Evolutionary conservation across 2,113 vertebrate species (phyloP).

Genomic region (Cranoglanis bouderius): DNA sequence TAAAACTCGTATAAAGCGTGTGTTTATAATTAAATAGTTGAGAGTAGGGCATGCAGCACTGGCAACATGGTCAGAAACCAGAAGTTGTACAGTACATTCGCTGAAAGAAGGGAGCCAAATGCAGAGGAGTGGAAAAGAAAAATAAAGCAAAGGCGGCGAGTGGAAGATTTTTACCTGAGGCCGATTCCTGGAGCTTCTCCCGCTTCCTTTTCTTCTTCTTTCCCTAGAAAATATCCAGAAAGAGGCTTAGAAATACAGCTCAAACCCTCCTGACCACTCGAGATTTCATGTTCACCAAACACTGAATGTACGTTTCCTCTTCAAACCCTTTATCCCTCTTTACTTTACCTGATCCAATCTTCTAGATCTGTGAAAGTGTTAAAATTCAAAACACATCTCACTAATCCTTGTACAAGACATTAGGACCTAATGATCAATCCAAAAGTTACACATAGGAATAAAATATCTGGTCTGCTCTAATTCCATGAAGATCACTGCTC

Average conservation of each 20-base stretch:
- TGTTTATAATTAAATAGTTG: neutral
- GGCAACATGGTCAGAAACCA: slow-evolving; percentile 1
- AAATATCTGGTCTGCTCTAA: slow-evolving; percentile 54
- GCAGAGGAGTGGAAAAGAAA: slow-evolving; percentile 19
- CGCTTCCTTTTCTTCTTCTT: slow-evolving; percentile 99
- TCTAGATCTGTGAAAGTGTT: neutral
- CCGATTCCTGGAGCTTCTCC: slow-evolving; percentile 96
- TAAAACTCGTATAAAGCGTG: neutral
- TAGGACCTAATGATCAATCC: slow-evolving; percentile 64
- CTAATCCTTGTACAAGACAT: slow-evolving; percentile 41
- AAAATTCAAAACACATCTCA: slow-evolving; percentile 9
- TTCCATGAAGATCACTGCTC: slow-evolving; percentile 63
- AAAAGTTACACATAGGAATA: slow-evolving; percentile 59
- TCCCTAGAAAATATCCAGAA: slow-evolving; percentile 83
- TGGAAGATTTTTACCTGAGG: slow-evolving; percentile 80
- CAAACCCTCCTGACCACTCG: slow-evolving; percentile 77
- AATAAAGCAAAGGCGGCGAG: neutral
- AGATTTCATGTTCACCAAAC: slow-evolving; percentile 61
- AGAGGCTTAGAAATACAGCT: slow-evolving; percentile 76
- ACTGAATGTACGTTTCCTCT: slow-evolving; percentile 2
- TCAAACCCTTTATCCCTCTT: neutral
- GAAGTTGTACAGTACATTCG: neutral
- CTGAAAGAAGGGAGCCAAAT: slow-evolving; percentile 1
- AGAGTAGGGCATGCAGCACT: slow-evolving; percentile 14
- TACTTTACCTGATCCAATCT: slow-evolving; percentile 3